Evolutionary conservation across 2,113 vertebrate genomes (phyloP).

Genomic region (Leptocoma aspasia): DNA sequence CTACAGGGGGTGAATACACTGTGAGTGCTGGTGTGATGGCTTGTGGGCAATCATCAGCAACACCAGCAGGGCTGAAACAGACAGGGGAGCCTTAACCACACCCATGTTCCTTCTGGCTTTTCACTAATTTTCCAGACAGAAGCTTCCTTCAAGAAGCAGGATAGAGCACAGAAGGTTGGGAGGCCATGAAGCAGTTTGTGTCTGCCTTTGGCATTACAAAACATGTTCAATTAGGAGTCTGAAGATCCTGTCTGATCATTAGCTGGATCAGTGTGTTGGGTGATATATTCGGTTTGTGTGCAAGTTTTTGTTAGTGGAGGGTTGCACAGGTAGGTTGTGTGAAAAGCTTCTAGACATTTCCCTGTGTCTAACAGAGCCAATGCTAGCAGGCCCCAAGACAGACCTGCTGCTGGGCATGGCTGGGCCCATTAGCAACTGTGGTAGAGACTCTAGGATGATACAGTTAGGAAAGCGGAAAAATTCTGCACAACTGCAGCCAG

Average conservation of each 20-base stretch:
- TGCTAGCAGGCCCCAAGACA: neutral
- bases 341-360: neutral
- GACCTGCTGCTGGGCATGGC: neutral
- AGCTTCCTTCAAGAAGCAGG: neutral
- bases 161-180: neutral
- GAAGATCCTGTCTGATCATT: neutral
- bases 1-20: neutral
- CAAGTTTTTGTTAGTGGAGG: neutral
- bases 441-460: neutral
- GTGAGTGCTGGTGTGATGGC: neutral
- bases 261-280: neutral
- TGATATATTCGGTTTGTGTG: neutral
- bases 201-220: neutral
- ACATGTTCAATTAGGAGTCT: neutral
- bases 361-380: neutral
- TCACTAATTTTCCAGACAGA: neutral
- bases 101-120: neutral
- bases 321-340: neutral
- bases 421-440: fast-evolving
- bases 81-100: neutral
- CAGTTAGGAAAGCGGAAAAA: neutral
- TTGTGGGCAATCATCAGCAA: neutral
- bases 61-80: neutral
- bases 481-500: neutral
- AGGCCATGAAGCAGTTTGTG: neutral